Percentiles rank a stretch among this genome's conserved stretches.
Evolutionary conservation across 2,888 invertebrate genomes (phyloP).

Genomic region (Drosophila algonquin): DNA sequence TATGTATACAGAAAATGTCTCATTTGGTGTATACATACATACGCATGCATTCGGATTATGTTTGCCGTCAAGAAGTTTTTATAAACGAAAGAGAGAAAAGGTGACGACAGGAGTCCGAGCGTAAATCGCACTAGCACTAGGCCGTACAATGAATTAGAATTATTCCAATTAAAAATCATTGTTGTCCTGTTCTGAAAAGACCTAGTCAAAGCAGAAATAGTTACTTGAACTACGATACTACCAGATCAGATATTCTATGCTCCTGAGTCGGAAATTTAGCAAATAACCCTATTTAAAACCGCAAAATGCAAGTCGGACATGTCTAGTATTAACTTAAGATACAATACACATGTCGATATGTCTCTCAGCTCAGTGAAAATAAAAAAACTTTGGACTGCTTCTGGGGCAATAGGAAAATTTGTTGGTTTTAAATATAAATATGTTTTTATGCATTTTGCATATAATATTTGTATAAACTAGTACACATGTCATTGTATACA

Average conservation of each 20-base stretch:
- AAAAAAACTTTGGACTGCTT: too few species aligned
- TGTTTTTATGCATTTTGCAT: too few species aligned
- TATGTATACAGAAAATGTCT: slow-evolving; percentile 45
- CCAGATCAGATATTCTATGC: background rate
- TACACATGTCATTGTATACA: too few species aligned
- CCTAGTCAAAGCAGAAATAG: background rate
- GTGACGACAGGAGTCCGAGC: background rate
- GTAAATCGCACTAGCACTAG: background rate
- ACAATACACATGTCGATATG: background rate
- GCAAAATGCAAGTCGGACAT: background rate
- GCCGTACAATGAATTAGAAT: background rate
- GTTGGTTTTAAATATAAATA: too few species aligned
- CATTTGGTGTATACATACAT: slow-evolving; percentile 31
- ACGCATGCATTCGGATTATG: slow-evolving; percentile 6
- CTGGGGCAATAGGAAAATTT: too few species aligned
- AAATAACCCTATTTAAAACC: background rate
- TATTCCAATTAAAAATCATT: background rate
- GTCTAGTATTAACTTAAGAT: background rate
- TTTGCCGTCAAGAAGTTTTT: background rate
- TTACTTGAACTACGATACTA: background rate
- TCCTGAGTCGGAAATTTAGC: background rate
- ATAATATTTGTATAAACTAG: background rate
- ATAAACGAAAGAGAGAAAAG: background rate
- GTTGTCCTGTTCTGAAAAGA: background rate
- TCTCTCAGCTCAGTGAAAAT: too few species aligned